Percentiles rank a stretch among this genome's conserved stretches.
Conservation (phyloP, 1,140 invertebrate species). For the Drosophila teissieri region DNA sequence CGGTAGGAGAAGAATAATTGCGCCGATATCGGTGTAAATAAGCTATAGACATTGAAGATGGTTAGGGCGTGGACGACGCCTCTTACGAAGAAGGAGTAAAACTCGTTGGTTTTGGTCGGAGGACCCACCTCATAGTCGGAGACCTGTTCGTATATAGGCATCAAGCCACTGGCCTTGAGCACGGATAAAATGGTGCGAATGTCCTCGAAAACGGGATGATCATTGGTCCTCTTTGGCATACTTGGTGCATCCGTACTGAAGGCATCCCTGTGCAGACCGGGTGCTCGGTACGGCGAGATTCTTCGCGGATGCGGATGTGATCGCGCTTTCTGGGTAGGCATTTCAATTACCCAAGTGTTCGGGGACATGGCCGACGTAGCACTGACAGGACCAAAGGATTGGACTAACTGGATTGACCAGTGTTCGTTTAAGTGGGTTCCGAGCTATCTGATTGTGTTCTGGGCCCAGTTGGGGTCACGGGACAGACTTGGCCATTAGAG, state of each 20-base stretch:
- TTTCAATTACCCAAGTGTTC: slow-evolving; percentile 71
- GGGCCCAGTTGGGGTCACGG: slow-evolving; percentile 9
- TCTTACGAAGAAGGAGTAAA: slow-evolving; percentile 74
- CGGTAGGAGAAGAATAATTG: slow-evolving; percentile 71
- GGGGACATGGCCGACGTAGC: slow-evolving; percentile 61
- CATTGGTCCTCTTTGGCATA: neutral
- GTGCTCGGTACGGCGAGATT: slow-evolving; percentile 29
- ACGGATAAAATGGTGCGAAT: slow-evolving; percentile 65
- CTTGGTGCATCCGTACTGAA: slow-evolving; percentile 20
- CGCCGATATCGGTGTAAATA: slow-evolving; percentile 46
- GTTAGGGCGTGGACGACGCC: slow-evolving; percentile 71
- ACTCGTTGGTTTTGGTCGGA: slow-evolving; percentile 66
- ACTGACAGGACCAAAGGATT: slow-evolving; percentile 38
- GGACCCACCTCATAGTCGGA: slow-evolving; percentile 73
- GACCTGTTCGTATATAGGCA: slow-evolving; percentile 74
- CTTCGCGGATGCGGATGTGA: slow-evolving; percentile 24
- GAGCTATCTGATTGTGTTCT: slow-evolving; percentile 49
- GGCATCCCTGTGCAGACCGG: slow-evolving; percentile 34
- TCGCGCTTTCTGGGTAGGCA: slow-evolving; percentile 53
- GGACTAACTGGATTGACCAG: slow-evolving; percentile 35
- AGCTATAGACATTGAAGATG: slow-evolving; percentile 76
- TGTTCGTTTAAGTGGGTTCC: slow-evolving; percentile 12
- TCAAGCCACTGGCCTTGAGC: slow-evolving; percentile 69
- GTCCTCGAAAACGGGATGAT: slow-evolving; percentile 65
- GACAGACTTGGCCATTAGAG: slow-evolving; percentile 50